These are phyloP conservation scores for Dromius quadrimaculatus DNA, from an alignment of 2,888 invertebrate species.

Conservation along the genomic window DNA sequence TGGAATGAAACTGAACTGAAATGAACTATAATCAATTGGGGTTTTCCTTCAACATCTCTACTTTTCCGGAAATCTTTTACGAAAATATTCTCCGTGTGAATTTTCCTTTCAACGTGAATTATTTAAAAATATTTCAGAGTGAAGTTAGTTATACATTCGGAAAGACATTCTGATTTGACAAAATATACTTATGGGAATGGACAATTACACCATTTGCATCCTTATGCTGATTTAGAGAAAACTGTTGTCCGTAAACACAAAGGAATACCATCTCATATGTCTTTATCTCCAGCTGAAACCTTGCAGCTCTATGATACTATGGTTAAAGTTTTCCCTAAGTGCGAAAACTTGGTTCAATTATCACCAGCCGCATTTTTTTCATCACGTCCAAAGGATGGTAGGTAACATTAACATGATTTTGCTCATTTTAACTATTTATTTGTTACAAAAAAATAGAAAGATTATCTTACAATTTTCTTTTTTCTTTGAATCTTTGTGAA, in stretches of 20 bases:
- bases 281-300: conserved; percentile 55
- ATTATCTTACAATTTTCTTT: too few species aligned
- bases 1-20: too few species aligned
- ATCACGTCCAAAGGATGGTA: conserved; percentile 30
- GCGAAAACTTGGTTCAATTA: conserved; percentile 26
- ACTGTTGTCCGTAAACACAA: conserved; percentile 43
- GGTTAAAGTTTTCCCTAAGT: conserved; percentile 29
- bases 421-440: background rate
- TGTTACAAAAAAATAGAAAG: background rate
- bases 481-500: too few species aligned
- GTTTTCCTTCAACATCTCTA: too few species aligned
- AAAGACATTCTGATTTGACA: conserved; percentile 56
- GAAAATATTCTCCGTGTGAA: too few species aligned
- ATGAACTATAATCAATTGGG: too few species aligned
- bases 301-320: conserved; percentile 55
- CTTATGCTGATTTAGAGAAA: conserved; percentile 54
- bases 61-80: too few species aligned
- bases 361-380: conserved; percentile 42
- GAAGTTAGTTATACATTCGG: conserved; percentile 53
- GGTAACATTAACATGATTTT: background rate
- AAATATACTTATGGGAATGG: conserved; percentile 54
- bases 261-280: conserved; percentile 55
- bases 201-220: conserved; percentile 55
- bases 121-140: conserved; percentile 46
- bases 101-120: too few species aligned